These are phyloP conservation scores for Poliocrania exsul DNA, from an alignment of 2,797 vertebrate species.

Conservation along the genomic window DNA sequence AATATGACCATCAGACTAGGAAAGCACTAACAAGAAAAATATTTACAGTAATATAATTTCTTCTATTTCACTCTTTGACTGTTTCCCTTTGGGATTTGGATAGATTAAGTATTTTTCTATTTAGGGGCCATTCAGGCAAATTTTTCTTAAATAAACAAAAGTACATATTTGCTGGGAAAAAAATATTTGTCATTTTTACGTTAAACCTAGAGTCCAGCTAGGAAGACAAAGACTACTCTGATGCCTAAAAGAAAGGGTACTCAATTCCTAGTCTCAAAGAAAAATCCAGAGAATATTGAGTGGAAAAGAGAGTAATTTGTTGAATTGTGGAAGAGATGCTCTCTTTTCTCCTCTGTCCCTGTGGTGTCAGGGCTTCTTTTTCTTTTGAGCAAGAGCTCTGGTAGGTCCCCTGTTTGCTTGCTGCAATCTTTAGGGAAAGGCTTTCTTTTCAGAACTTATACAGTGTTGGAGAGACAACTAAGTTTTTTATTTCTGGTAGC, in stretches of 20 bases:
- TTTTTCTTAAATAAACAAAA: neutral
- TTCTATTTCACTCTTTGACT: neutral
- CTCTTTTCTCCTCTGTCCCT: neutral
- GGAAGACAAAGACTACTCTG: neutral
- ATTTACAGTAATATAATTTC: neutral
- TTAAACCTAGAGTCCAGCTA: neutral
- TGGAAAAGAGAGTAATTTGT: neutral
- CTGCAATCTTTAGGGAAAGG: neutral
- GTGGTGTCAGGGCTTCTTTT: neutral
- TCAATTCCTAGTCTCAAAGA: neutral
- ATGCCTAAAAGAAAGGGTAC: neutral
- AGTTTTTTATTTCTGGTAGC: neutral
- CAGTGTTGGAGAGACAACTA: neutral
- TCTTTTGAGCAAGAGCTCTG: neutral
- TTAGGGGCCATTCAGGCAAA: neutral
- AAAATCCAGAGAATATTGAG: neutral
- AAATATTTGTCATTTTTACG: neutral
- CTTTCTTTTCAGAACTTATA: neutral
- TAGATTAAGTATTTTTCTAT: neutral
- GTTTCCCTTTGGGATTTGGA: neutral
- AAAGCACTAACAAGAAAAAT: neutral
- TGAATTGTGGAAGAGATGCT: neutral
- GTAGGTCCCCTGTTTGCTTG: rapidly evolving
- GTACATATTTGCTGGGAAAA: neutral
- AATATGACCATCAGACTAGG: neutral